These are phyloP conservation scores for Phania funesta DNA, from an alignment of 2,888 invertebrate genomes.

Conservation along the genomic window DNA sequence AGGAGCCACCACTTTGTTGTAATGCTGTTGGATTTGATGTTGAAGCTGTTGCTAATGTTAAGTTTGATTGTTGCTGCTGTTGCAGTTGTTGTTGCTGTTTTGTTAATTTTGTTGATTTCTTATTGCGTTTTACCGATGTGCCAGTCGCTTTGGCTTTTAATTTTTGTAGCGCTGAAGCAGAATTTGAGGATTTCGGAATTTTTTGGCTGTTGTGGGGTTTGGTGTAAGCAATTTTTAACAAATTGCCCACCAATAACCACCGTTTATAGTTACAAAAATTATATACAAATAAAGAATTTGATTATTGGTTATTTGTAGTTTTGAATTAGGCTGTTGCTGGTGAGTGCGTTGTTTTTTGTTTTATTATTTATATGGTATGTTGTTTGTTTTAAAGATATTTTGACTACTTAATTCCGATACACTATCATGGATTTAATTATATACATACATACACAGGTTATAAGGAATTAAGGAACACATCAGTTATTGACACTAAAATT, in stretches of 20 bases:
- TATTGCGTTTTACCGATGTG: constrained; percentile 71
- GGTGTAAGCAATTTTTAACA: constrained; percentile 68
- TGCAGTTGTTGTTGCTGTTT: constrained; percentile 54
- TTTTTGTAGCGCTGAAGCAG: constrained; percentile 76
- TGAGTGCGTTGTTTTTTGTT: constrained; percentile 37
- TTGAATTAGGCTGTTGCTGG: constrained; percentile 1
- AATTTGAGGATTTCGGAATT: constrained; percentile 78
- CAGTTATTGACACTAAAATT: constrained; percentile 26
- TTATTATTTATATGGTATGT: background rate
- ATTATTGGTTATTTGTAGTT: background rate
- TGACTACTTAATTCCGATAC: constrained; percentile 41
- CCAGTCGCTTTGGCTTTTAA: constrained; percentile 78
- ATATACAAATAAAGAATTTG: background rate
- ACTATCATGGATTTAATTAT: constrained; percentile 29
- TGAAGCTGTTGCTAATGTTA: constrained; percentile 63
- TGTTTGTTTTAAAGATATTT: constrained; percentile 10
- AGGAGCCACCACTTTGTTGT: constrained; percentile 64
- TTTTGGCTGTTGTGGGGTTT: constrained; percentile 73
- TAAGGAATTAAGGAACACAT: constrained; percentile 52
- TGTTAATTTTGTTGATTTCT: constrained; percentile 67
- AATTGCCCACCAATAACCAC: constrained; percentile 73
- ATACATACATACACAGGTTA: background rate
- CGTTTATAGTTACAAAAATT: constrained; percentile 51
- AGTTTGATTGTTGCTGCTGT: constrained; percentile 25
- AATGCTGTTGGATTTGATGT: constrained; percentile 57